These are phyloP conservation scores for Morpho achilles DNA, from an alignment of 2,888 invertebrate genomes.

Conservation along the genomic window DNA sequence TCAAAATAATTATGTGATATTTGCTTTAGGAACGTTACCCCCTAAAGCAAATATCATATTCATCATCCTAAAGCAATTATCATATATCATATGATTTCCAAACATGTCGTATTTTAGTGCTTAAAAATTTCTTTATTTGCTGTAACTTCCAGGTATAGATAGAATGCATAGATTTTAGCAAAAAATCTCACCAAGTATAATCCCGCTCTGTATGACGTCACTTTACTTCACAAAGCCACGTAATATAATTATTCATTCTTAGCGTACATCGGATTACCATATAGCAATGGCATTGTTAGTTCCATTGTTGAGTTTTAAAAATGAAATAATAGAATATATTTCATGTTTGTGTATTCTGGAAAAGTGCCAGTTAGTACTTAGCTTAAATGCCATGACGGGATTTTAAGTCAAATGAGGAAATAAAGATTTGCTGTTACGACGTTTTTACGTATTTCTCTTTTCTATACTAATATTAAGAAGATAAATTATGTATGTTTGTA, in stretches of 20 bases:
- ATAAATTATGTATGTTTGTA: too few species aligned
- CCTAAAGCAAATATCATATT: too few species aligned
- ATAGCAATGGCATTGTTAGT: slow-evolving; percentile 10
- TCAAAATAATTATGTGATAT: too few species aligned
- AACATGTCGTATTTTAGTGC: too few species aligned
- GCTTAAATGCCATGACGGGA: slow-evolving; percentile 48
- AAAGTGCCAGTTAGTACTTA: slow-evolving; percentile 44
- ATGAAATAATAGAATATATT: slow-evolving; percentile 19
- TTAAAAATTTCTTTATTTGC: too few species aligned
- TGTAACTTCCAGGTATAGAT: too few species aligned
- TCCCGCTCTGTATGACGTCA: neutral
- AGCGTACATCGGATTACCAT: slow-evolving; percentile 14
- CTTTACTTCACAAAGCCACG: slow-evolving; percentile 9
- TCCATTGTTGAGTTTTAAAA: slow-evolving; percentile 13
- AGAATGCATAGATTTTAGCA: too few species aligned
- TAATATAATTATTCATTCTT: slow-evolving; percentile 11
- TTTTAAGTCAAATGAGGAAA: slow-evolving; percentile 32
- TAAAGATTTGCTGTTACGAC: slow-evolving; percentile 20
- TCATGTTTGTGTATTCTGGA: slow-evolving; percentile 33
- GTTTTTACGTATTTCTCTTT: slow-evolving; percentile 17
- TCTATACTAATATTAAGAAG: too few species aligned
- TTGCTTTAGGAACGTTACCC: too few species aligned
- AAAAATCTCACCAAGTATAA: too few species aligned
- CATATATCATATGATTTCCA: too few species aligned
- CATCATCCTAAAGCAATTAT: too few species aligned